Evolutionary conservation across 2,888 invertebrate species (phyloP).

Genomic region (Stenoptilia bipunctidactyla): DNA sequence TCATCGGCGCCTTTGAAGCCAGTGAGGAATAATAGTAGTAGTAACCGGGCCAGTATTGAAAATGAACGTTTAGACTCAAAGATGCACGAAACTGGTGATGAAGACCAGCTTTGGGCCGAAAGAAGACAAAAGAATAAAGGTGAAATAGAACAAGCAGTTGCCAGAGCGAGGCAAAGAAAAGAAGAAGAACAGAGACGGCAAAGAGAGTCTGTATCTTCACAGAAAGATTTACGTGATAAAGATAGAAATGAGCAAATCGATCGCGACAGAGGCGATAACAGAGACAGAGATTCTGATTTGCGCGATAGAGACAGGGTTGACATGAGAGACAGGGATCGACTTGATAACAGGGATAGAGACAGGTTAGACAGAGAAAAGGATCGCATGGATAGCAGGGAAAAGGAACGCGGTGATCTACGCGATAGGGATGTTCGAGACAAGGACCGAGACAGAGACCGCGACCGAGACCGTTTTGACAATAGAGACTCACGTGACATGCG

Average conservation of each 20-base stretch:
- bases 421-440: slow-evolving; percentile 30
- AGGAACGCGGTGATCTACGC: slow-evolving; percentile 34
- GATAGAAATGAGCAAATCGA: slow-evolving; percentile 20
- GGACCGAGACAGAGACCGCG: slow-evolving; percentile 25
- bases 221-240: slow-evolving; percentile 36
- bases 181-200: slow-evolving; percentile 89
- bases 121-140: slow-evolving; percentile 77
- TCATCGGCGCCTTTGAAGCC: slow-evolving; percentile 25
- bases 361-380: slow-evolving; percentile 51
- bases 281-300: slow-evolving; percentile 15
- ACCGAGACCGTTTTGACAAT: slow-evolving; percentile 23
- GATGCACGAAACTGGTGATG: slow-evolving; percentile 47
- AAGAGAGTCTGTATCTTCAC: slow-evolving; percentile 38
- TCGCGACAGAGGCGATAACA: slow-evolving; percentile 22
- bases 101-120: slow-evolving; percentile 76
- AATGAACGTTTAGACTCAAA: slow-evolving; percentile 48
- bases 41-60: slow-evolving; percentile 39
- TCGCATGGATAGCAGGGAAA: slow-evolving; percentile 32
- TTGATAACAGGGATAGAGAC: slow-evolving; percentile 21
- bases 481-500: slow-evolving; percentile 27
- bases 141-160: slow-evolving; percentile 83
- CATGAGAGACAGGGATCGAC: slow-evolving; percentile 29
- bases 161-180: slow-evolving; percentile 85
- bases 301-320: slow-evolving; percentile 33
- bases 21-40: slow-evolving; percentile 25